phyloP scores from a whole-genome alignment of 2,113 vertebrate genomes.

The Casuarius casuarius region DNA sequence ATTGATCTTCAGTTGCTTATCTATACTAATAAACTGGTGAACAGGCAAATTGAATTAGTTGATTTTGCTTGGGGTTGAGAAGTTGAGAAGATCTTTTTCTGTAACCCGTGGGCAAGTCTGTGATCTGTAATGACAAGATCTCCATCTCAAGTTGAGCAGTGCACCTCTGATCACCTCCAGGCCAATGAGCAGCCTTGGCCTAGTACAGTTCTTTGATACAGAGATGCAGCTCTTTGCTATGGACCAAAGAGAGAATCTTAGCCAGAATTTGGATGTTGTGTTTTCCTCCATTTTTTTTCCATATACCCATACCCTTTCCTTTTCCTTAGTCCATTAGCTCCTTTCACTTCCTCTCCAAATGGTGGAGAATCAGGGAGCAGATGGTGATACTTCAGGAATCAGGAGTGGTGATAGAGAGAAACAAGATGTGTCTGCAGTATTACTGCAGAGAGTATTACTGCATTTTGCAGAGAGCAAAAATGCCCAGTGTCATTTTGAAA shows the following conservation, averaged over 20 bases:
- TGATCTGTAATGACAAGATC: not conserved
- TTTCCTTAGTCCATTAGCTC: not conserved
- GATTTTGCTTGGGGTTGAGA: not conserved
- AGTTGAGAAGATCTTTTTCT: not conserved
- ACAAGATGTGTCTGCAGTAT: not conserved
- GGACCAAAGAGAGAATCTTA: not conserved
- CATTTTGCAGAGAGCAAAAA: not conserved
- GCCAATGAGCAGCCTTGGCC: accelerated
- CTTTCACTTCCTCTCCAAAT: not conserved
- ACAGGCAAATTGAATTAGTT: not conserved
- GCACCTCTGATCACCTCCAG: not conserved
- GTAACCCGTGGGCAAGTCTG: not conserved
- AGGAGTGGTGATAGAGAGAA: not conserved
- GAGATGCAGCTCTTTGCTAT: not conserved
- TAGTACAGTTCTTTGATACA: not conserved
- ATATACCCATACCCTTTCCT: not conserved
- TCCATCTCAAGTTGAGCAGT: not conserved
- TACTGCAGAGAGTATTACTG: not conserved
- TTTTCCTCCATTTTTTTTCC: not conserved
- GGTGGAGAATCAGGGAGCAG: not conserved
- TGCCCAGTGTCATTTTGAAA: not conserved
- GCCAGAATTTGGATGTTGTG: not conserved
- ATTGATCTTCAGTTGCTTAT: not conserved
- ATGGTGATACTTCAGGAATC: not conserved
- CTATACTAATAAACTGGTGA: not conserved